Percentiles rank a stretch among this genome's conserved stretches.
These are phyloP conservation scores for Aplodontia rufa DNA, from an alignment of 2,113 vertebrate genomes.

Conservation along the genomic window DNA sequence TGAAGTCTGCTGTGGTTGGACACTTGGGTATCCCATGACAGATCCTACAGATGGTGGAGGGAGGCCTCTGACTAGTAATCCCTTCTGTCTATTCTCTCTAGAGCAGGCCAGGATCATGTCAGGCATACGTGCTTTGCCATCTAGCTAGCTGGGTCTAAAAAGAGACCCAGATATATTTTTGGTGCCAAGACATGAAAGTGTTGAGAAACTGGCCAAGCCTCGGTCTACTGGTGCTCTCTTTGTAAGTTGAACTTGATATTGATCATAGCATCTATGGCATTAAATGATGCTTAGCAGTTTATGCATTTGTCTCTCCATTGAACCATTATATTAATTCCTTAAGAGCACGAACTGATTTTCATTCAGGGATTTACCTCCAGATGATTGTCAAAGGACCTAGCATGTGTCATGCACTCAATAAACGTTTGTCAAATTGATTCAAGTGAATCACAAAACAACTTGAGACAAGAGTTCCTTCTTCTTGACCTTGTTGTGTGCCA, in stretches of 20 bases:
- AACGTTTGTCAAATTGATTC: constrained; percentile 12
- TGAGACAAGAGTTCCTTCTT: background rate
- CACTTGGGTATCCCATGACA: background rate
- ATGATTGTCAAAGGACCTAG: background rate
- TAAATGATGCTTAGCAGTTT: background rate
- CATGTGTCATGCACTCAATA: background rate
- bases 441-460: background rate
- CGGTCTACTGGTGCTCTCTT: background rate
- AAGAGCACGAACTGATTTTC: constrained; percentile 15
- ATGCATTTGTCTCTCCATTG: background rate
- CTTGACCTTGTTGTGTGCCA: background rate
- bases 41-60: background rate
- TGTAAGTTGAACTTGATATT: constrained; percentile 25
- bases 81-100: background rate
- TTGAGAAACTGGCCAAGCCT: background rate
- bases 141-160: background rate
- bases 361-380: background rate
- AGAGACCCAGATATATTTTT: constrained; percentile 14
- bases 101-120: background rate
- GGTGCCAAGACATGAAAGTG: background rate
- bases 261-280: background rate
- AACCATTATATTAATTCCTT: constrained; percentile 16
- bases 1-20: background rate
- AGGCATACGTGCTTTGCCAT: background rate
- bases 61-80: background rate